These are phyloP conservation scores for Aurelia sp. DNA, from an alignment of 30 jellyfish, hydroid and myxozoan species.

Conservation along the genomic window DNA sequence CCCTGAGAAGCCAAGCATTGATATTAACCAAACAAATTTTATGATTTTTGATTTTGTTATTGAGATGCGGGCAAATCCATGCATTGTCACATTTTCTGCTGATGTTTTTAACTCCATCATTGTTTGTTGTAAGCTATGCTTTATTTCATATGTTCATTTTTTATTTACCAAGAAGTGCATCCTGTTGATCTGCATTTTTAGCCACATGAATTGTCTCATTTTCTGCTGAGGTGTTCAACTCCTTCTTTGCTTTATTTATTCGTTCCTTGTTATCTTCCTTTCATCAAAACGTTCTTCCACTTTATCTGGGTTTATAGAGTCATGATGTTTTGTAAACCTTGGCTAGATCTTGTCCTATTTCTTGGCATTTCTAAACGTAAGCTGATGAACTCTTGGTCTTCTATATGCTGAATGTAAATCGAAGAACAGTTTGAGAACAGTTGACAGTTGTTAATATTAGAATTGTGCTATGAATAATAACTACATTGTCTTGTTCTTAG, in stretches of 20 bases:
- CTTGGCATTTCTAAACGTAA: too few relatives aligned
- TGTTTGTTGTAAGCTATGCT: neutral
- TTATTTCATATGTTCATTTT: neutral
- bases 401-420: too few relatives aligned
- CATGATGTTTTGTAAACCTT: too few relatives aligned
- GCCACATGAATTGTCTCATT: slow-evolving; percentile 56
- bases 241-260: neutral
- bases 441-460: too few relatives aligned
- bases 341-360: too few relatives aligned
- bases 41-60: slow-evolving; percentile 3
- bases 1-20: slow-evolving; percentile 19
- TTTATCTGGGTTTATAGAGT: too few relatives aligned
- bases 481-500: too few relatives aligned
- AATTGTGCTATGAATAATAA: too few relatives aligned
- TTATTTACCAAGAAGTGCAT: neutral
- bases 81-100: slow-evolving; percentile 64
- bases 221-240: slow-evolving; percentile 30
- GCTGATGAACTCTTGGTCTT: too few relatives aligned
- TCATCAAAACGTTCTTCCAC: too few relatives aligned
- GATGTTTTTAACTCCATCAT: slow-evolving; percentile 23
- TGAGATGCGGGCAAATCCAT: slow-evolving; percentile 53
- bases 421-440: too few relatives aligned
- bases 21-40: slow-evolving; percentile 12
- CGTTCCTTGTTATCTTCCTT: too few relatives aligned
- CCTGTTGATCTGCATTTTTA: neutral